These are phyloP conservation scores for Sarcophaga subvicina DNA, from an alignment of 2,888 invertebrate genomes.

Conservation along the genomic window DNA sequence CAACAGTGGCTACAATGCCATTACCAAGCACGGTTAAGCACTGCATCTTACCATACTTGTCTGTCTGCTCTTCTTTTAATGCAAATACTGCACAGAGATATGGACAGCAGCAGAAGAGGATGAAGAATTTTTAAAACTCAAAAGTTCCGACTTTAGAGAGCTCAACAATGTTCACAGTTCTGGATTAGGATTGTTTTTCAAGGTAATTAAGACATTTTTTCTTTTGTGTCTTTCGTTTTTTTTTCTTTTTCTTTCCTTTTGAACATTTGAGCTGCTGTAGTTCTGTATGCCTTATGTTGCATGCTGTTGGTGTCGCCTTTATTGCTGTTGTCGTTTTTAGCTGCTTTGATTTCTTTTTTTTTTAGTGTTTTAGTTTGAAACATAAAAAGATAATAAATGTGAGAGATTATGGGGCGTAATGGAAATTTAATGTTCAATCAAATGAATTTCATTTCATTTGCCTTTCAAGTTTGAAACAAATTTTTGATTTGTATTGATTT, in stretches of 20 bases:
- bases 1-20: constrained; percentile 9
- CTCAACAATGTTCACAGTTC: constrained; percentile 66
- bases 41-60: neutral
- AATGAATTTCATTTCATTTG: constrained; percentile 50
- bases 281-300: constrained; percentile 19
- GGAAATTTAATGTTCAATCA: constrained; percentile 69
- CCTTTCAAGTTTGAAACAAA: neutral
- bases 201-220: constrained; percentile 70
- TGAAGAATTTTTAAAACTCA: constrained; percentile 5
- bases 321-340: constrained; percentile 1
- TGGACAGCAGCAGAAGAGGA: neutral
- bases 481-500: constrained; percentile 20
- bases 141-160: constrained; percentile 50
- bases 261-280: no score
- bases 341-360: neutral
- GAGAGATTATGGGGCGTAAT: constrained; percentile 65
- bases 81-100: constrained; percentile 35
- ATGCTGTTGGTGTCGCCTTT: constrained; percentile 8
- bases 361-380: constrained; percentile 30
- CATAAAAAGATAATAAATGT: constrained; percentile 59
- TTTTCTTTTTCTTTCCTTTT: constrained; percentile 21
- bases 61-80: constrained; percentile 57
- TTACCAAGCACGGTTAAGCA: no score
- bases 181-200: constrained; percentile 67
- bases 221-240: constrained; percentile 9